Evolutionary conservation across 2,113 vertebrate genomes (phyloP).

Genomic region (Orthonyx spaldingii): DNA sequence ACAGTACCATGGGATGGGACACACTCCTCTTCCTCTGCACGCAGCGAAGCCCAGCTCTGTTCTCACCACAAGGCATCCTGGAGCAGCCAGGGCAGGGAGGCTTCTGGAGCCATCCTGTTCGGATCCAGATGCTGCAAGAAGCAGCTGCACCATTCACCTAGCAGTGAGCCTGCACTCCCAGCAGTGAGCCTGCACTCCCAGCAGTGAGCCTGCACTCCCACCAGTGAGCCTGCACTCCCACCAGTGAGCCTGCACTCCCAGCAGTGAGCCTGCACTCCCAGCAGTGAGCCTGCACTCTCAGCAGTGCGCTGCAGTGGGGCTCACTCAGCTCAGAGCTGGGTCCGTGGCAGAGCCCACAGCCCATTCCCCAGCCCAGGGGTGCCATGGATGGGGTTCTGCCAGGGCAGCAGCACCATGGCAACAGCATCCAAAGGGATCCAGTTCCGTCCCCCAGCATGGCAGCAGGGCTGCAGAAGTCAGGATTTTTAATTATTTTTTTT

Average conservation of each 20-base stretch:
- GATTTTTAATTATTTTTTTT: too few species aligned
- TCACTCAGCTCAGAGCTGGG: not conserved
- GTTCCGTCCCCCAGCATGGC: not conserved
- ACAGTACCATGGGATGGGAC: not conserved
- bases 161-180: not conserved
- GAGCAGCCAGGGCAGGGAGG: not conserved
- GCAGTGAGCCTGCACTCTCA: not conserved
- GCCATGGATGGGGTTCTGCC: not conserved
- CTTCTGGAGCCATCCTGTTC: not conserved
- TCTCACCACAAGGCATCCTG: not conserved
- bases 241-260: not conserved
- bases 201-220: too few species aligned
- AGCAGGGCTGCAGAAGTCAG: not conserved
- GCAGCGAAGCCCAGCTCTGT: not conserved
- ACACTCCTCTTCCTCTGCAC: not conserved
- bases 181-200: fast-evolving
- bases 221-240: fast-evolving
- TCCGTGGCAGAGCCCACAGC: not conserved
- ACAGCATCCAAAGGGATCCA: not conserved
- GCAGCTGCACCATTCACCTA: not conserved
- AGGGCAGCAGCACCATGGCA: not conserved
- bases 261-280: not conserved
- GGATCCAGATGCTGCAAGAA: not conserved
- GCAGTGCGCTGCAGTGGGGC: not conserved
- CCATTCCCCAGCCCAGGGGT: not conserved